Conservation (phyloP, 23 tunicate genomes). For the Trididemnum clinides region DNA sequence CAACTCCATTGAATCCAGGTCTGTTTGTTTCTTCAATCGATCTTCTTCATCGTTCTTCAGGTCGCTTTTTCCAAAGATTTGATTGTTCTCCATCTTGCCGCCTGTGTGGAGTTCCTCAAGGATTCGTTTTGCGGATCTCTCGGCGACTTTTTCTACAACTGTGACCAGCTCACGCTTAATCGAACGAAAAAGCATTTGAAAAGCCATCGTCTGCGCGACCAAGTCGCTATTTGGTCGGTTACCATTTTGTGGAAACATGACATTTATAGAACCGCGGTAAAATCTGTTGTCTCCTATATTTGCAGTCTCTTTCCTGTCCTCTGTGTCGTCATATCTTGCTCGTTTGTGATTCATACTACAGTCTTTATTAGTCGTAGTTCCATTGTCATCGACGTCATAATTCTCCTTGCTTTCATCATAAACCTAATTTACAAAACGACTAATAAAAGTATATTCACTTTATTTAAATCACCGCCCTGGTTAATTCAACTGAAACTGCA, state of each 20-base stretch:
- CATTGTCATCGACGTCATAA: neutral
- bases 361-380: neutral
- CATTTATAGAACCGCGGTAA: constrained; percentile 18
- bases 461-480: too few species aligned
- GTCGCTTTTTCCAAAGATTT: too few species aligned
- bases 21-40: neutral
- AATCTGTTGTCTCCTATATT: neutral
- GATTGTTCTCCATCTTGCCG: too few species aligned
- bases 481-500: too few species aligned
- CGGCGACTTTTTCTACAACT: constrained; percentile 50
- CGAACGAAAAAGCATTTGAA: constrained; percentile 45
- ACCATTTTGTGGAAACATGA: constrained; percentile 30
- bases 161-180: constrained; percentile 44
- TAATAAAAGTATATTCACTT: too few species aligned
- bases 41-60: neutral
- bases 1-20: neutral
- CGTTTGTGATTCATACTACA: constrained; percentile 8
- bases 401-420: neutral
- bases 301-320: neutral
- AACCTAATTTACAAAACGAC: neutral
- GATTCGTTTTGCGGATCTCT: constrained; percentile 52
- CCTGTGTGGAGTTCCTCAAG: constrained; percentile 16
- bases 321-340: neutral
- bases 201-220: neutral
- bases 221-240: neutral